phyloP scores from a whole-genome alignment of 2,113 vertebrate species.

The Arvicanthis niloticus region DNA sequence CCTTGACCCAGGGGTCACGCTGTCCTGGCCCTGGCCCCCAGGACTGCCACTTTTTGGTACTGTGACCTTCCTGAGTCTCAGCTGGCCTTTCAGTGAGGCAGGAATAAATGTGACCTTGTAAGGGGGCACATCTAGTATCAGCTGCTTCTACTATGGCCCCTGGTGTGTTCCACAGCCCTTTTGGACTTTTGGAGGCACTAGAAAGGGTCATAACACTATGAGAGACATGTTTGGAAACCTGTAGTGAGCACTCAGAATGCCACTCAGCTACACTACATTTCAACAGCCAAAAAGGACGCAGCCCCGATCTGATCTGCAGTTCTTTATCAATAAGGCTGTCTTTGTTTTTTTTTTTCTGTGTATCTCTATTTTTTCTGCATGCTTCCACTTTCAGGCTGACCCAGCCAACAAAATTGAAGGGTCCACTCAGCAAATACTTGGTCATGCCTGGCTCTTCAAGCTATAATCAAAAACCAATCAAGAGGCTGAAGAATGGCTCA shows the following conservation, averaged over 20 bases:
- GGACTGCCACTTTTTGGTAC: neutral
- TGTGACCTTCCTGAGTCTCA: neutral
- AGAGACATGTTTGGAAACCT: neutral
- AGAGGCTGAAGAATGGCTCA: neutral
- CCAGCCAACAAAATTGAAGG: neutral
- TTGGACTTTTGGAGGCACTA: neutral
- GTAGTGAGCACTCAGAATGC: fast-evolving
- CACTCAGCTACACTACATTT: fast-evolving
- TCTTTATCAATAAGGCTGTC: fast-evolving
- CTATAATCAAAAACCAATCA: neutral
- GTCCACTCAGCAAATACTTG: neutral
- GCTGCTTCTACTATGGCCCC: neutral
- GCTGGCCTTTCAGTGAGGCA: neutral
- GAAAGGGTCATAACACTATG: neutral
- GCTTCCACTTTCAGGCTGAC: neutral
- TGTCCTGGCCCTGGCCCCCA: neutral
- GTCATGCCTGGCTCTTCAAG: neutral
- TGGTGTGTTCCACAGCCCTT: neutral
- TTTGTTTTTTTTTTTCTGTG: neutral
- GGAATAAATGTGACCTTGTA: neutral
- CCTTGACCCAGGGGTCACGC: neutral
- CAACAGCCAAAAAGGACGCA: too few species aligned
- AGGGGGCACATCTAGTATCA: neutral
- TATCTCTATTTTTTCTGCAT: neutral
- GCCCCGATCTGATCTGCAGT: too few species aligned